Base-by-base conservation (phyloP, 2,888 invertebrate genomes). In the Caenorhabditis sinica region DNA sequence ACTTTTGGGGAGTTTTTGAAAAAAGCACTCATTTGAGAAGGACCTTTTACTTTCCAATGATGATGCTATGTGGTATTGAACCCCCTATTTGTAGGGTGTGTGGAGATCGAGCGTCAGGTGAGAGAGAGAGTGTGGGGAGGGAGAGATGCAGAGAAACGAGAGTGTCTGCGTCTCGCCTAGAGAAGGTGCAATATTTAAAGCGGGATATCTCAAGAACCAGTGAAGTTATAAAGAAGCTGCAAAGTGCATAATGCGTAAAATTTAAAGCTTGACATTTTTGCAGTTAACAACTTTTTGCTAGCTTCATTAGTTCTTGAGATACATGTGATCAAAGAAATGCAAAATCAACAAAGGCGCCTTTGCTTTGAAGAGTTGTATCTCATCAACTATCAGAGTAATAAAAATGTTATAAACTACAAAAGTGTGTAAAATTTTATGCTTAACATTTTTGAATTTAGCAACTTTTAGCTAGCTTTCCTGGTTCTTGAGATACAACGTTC, bases 71-170 rank as follows among this genome's bases (percentile, higher is more conserved):
- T 58, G 40, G 28, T 36, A 36, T 13, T 3, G 60, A 60, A 1
- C 11, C 58, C 0, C 60, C 45, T 4, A 25, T 87, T 85, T 84
- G 81, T 85, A 9, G 69, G 49, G 90, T 90, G 33, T 90, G 90
- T 61, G 90, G 90, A 23, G 90, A 90, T 87, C 82, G 89, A 28
- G 88, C 90, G 2, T 90, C 90, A 43, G 90, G 90, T 89, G 23
- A 33, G 40, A 30, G 13, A 28, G 40, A 61, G 20, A 33, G 36
- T 33, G 20, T 58, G 30, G 20, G 36, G 30, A 60, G 30, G 36
- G 30, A 56, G 56, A 28, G 23, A 36, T 2, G 30, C 20, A 33
- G 28, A 65, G 45, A 45, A 28, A 25, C 9, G 23, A 65, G 56
- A 28, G 11, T 56, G 56, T 56, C 56, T 56, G 56, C 25, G 56